phyloP scores from a whole-genome alignment of 2,888 invertebrate genomes.

The Eurois occulta region DNA sequence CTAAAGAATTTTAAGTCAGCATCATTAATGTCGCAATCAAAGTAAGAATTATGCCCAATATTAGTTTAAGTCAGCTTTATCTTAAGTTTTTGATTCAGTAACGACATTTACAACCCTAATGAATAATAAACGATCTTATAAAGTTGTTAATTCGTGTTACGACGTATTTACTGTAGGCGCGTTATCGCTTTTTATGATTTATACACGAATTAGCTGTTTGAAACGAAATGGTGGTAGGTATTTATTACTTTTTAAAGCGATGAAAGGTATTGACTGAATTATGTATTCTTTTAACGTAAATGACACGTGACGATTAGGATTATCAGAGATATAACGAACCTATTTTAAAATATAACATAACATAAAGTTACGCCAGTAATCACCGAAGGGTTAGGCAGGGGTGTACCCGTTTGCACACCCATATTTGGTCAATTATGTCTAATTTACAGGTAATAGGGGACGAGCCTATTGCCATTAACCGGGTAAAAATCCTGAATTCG shows the following conservation, averaged over 20 bases:
- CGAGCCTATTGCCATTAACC: too few species aligned
- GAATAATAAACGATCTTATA: constrained; percentile 56
- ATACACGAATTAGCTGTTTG: constrained; percentile 44
- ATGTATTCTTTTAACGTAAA: not conserved
- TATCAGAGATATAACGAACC: not conserved
- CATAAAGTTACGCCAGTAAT: too few species aligned
- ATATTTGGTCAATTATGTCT: too few species aligned
- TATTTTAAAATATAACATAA: too few species aligned
- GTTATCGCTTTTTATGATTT: constrained; percentile 57
- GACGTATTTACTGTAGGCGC: constrained; percentile 44
- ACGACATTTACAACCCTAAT: constrained; percentile 55
- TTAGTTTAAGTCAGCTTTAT: constrained; percentile 53
- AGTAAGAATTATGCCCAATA: constrained; percentile 54
- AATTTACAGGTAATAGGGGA: too few species aligned
- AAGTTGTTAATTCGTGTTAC: constrained; percentile 55
- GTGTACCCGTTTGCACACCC: too few species aligned
- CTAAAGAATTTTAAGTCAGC: constrained; percentile 47
- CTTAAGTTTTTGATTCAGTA: constrained; percentile 44
- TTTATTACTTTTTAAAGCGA: constrained; percentile 46
- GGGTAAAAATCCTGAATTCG: too few species aligned
- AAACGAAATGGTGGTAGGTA: constrained; percentile 34
- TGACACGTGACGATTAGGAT: not conserved
- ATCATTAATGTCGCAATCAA: constrained; percentile 39
- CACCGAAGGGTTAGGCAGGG: too few species aligned
- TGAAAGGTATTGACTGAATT: constrained; percentile 1